Evolutionary conservation across 2,113 vertebrate species (phyloP).

Genomic region (Empidonax traillii): DNA sequence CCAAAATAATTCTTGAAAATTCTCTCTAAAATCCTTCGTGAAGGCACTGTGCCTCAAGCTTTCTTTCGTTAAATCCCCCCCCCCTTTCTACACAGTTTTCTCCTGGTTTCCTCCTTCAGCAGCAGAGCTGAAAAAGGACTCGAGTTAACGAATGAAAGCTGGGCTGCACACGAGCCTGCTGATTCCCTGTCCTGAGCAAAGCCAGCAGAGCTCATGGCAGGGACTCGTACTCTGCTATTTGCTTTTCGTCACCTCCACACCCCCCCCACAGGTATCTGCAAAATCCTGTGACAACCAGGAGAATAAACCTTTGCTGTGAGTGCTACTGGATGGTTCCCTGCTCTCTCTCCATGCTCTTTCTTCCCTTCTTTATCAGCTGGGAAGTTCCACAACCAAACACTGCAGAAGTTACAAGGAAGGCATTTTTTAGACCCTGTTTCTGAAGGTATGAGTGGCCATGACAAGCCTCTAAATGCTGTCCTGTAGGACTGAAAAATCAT

Average conservation of each 20-base stretch:
- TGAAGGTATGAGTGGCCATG: neutral
- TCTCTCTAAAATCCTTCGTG: neutral
- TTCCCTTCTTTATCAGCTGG: neutral
- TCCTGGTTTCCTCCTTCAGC: neutral
- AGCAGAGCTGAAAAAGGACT: neutral
- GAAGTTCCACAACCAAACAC: neutral
- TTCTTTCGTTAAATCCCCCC: neutral
- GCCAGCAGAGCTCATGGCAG: neutral
- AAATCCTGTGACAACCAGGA: neutral
- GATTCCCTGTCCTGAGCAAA: neutral
- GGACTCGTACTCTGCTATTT: neutral
- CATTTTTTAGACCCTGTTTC: neutral
- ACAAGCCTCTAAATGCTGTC: neutral
- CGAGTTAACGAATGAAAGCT: neutral
- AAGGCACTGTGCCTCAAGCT: neutral
- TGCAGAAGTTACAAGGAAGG: neutral
- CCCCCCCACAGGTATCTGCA: neutral
- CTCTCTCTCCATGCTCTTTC: neutral
- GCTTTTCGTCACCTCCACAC: neutral
- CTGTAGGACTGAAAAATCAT: neutral
- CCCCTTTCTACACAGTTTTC: neutral
- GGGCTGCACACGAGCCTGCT: neutral
- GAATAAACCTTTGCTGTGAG: neutral
- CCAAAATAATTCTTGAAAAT: neutral
- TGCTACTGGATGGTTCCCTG: neutral